Evolutionary conservation across 2,888 invertebrate species (phyloP), one percentile per base, ranked within the genome.

Genomic region (Chaetoderma sp.): DNA sequence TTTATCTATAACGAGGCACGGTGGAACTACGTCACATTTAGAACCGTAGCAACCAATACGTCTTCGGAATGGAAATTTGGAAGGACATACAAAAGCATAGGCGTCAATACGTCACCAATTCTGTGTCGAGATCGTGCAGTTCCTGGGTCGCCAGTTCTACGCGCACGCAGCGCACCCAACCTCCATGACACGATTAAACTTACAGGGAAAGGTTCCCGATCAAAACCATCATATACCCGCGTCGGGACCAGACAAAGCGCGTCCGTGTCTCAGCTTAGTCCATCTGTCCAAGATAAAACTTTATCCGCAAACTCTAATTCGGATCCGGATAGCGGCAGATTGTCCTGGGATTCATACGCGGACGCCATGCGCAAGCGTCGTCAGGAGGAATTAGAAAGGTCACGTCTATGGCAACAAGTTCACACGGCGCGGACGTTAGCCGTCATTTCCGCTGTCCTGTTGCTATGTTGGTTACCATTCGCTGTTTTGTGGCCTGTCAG

Each of bases 381-480:
- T 13, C 32, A 18, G 32, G 52, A 52, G 32, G 16, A 16, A 1
- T 28, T 52, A n/a, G 47, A 47, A 47, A 47, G 23, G 6, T 8
- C 23, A 21, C 52, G 52, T 30, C 94, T 97, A 80, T 94, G 96
- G 56, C 96, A 95, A 85, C 96, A 96, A 86, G 95, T 96, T 86
- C 96, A 96, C 86, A 96, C 97, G 13, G 96, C 96, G 13, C 96
- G 96, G 88, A 96, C 96, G 16, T 88, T 97, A 76, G 96, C 95
- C 55, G 95, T 96, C 83, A 95, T 96, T 79, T 95, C 96, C 94
- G 96, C 95, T 65, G 94, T 95, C 74, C 96, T 96, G 86, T 95
- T 96, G 84, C 91, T 95, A 75, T 96, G 96, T 86, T 96, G 96
- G 96, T 89, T 96, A 78, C 96, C 96, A 69, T 97, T 97, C 88